phyloP scores from a whole-genome alignment of 2,113 vertebrate species.

The Passer montanus region DNA sequence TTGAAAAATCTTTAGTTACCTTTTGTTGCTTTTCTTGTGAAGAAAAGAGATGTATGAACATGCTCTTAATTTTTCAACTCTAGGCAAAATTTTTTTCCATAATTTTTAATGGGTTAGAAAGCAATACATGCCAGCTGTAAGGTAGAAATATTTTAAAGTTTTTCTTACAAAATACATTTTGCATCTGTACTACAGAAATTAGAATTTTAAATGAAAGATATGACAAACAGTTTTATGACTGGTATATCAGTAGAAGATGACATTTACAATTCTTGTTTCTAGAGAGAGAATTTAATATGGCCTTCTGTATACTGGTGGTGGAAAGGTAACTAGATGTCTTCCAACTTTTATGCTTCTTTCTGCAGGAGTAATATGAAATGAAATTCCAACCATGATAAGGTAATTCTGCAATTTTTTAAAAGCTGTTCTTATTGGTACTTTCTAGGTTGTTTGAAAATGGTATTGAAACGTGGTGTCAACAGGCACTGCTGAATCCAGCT shows the following conservation, averaged over 20 bases:
- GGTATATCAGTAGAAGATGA: not conserved
- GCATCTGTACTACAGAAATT: not conserved
- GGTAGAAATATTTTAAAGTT: not conserved
- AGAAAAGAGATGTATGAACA: not conserved
- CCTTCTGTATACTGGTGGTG: not conserved
- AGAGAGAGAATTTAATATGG: not conserved
- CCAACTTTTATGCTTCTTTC: not conserved
- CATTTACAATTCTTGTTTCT: not conserved
- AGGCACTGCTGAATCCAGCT: not conserved
- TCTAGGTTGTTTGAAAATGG: not conserved
- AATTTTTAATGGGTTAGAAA: not conserved
- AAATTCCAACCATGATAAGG: not conserved
- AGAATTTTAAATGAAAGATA: not conserved
- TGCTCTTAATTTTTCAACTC: not conserved
- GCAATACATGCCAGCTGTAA: not conserved
- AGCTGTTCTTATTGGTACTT: not conserved
- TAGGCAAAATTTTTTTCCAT: not conserved
- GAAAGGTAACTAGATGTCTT: not conserved
- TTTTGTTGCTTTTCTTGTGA: not conserved
- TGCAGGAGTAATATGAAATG: not conserved
- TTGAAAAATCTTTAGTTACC: not conserved
- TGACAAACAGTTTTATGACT: not conserved
- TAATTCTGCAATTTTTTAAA: not conserved
- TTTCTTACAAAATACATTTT: not conserved
- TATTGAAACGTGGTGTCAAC: rapidly evolving